Evolutionary conservation across 1,140 invertebrate species (phyloP), one percentile per base, ranked within the genome.

Genomic region (Leucophenga varia): DNA sequence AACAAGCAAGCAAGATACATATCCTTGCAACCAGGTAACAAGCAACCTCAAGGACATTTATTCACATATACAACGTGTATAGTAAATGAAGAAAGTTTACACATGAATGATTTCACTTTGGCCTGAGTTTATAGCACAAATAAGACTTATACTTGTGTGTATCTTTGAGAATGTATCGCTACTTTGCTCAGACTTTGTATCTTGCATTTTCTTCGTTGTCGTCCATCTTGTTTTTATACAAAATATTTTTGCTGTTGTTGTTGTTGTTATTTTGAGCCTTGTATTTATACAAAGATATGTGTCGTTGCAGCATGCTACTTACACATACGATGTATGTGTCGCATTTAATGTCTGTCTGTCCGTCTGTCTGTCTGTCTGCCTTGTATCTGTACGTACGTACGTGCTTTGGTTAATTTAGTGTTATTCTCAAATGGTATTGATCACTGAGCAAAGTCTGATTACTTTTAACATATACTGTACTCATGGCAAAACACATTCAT

Each of bases 101-200:
- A 52, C 58, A 52, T 65, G 58, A 65, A 54, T 59, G 63, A 61
- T 65, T 65, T 61, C 51, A n/a, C 51, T 48, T 59, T 50, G 52
- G 54, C 51, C 47, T 52, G 54, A 64, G 22, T 25, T 25, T 25
- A 10, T 25, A n/a, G n/a, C n/a, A n/a, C n/a, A n/a, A n/a, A n/a
- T n/a, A n/a, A n/a, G n/a, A n/a, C n/a, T n/a, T n/a, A n/a, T n/a
- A n/a, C n/a, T n/a, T n/a, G n/a, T n/a, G n/a, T n/a, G n/a, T n/a
- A n/a, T n/a, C n/a, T n/a, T n/a, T n/a, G n/a, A n/a, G n/a, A n/a
- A n/a, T 25, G 22, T 25, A 6, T 25, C 10, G 22, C n/a, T n/a
- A n/a, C 22, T 25, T 25, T 25, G 22, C 22, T 25, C 10, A n/a
- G 5, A 25, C 22, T 25, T 25, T 25, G 22, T 10, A 6, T 25